These are phyloP conservation scores for Solen grandis DNA, from an alignment of 1,140 invertebrate genomes.

Conservation along the genomic window DNA sequence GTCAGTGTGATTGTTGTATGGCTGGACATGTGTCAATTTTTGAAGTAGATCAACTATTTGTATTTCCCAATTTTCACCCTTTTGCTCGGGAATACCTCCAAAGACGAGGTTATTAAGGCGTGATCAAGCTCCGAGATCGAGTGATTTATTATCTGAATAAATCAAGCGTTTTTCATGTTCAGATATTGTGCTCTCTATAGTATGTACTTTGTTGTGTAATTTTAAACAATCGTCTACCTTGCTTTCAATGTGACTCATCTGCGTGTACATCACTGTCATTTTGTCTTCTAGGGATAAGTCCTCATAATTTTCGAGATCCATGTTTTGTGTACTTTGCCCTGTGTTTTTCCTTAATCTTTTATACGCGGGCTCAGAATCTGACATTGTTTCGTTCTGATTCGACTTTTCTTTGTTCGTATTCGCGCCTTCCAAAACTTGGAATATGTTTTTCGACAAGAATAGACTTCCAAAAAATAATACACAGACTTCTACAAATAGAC, in stretches of 20 bases:
- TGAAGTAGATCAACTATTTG: not conserved
- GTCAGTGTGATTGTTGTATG: not conserved
- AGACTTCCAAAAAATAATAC: too few species aligned
- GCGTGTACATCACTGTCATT: not conserved
- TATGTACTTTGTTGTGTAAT: not conserved
- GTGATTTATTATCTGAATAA: constrained; percentile 3
- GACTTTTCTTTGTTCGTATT: too few species aligned
- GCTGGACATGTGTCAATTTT: not conserved
- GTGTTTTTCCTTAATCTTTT: too few species aligned
- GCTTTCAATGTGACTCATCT: not conserved
- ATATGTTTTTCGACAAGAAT: too few species aligned
- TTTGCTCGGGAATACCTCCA: not conserved
- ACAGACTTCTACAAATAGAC: too few species aligned
- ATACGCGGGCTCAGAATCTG: too few species aligned
- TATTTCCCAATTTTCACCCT: not conserved
- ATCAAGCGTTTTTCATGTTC: not conserved
- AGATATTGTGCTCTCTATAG: not conserved
- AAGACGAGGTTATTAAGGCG: constrained; percentile 15
- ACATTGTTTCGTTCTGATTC: too few species aligned
- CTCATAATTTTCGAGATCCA: too few species aligned
- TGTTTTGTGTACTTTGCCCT: too few species aligned
- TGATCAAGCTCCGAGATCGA: constrained; percentile 1
- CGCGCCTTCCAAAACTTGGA: too few species aligned
- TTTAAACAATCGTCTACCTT: constrained; percentile 4
- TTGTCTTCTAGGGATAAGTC: too few species aligned